A percentile compares a stretch with the other conserved stretches of the same genome.
Conservation (phyloP, 1,140 invertebrate genomes). For the Tetramorium simillimum region DNA sequence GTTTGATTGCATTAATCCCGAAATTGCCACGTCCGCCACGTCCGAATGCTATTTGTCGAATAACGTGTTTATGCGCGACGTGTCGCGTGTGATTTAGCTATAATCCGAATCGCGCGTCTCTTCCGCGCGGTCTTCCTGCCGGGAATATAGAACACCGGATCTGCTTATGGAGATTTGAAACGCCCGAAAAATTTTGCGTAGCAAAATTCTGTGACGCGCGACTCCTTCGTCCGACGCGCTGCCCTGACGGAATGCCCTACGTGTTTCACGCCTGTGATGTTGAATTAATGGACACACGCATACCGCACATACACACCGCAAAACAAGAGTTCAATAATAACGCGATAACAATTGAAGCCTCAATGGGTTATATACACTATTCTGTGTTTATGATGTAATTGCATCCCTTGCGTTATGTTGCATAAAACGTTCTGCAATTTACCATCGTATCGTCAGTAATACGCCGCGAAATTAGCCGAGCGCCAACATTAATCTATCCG, state of each 20-base stretch:
- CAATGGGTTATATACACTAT: not conserved
- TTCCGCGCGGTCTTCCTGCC: not conserved
- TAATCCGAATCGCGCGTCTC: constrained; percentile 21
- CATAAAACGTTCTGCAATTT: constrained; percentile 32
- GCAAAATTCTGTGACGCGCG: not conserved
- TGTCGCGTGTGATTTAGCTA: constrained; percentile 33
- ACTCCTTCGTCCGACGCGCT: not conserved
- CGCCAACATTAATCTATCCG: constrained; percentile 52
- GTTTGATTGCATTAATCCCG: constrained; percentile 65
- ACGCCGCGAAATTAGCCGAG: constrained; percentile 30
- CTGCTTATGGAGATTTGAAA: not conserved
- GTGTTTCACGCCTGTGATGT: not conserved
- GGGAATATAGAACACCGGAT: not conserved
- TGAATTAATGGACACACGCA: not conserved
- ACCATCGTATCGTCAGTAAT: constrained; percentile 19
- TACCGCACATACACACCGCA: not conserved
- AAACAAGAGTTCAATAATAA: constrained; percentile 6
- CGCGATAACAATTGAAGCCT: not conserved
- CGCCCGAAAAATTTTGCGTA: not conserved
- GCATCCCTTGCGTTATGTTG: constrained; percentile 22
- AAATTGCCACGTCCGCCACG: constrained; percentile 45
- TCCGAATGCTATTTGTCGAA: constrained; percentile 33
- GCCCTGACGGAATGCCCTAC: not conserved
- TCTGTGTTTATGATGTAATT: constrained; percentile 11
- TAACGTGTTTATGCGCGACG: constrained; percentile 34